phyloP scores from a whole-genome alignment of 2,113 vertebrate species.

The Oophaga pumilio region DNA sequence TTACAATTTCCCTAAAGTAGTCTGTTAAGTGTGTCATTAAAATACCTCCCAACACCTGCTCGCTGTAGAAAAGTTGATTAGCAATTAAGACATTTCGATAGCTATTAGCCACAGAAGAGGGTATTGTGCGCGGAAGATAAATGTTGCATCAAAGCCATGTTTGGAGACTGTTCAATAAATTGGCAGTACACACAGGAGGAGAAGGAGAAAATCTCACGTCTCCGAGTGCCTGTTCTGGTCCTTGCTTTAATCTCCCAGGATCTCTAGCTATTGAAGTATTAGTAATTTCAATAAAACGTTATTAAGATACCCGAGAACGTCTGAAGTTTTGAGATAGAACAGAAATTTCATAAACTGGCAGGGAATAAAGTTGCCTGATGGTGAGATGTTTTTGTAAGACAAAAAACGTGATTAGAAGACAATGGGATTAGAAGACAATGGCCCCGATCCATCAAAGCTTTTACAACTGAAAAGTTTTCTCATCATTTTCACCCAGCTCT shows the following conservation, averaged over 20 bases:
- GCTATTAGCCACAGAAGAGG: constrained; percentile 43
- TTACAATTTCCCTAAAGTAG: constrained; percentile 1
- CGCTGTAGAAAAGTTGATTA: constrained; percentile 36
- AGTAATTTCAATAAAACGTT: constrained; percentile 35
- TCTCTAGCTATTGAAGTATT: constrained; percentile 47
- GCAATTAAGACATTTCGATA: constrained; percentile 51
- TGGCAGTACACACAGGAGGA: background rate
- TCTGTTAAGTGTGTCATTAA: constrained; percentile 35
- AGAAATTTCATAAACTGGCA: constrained; percentile 5
- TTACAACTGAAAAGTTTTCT: too few species aligned
- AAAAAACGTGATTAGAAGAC: background rate
- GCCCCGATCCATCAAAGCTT: too few species aligned
- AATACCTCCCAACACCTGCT: constrained; percentile 54
- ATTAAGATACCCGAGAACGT: constrained; percentile 27
- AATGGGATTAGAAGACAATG: background rate
- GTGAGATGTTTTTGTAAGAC: constrained; percentile 5
- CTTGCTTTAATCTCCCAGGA: constrained; percentile 43
- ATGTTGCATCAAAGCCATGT: constrained; percentile 44
- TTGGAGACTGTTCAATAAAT: constrained; percentile 37
- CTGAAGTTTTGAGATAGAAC: constrained; percentile 24
- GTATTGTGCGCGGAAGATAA: constrained; percentile 17
- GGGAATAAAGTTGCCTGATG: constrained; percentile 9
- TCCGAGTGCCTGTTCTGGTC: constrained; percentile 13
- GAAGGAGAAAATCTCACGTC: constrained; percentile 26
- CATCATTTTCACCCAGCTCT: too few species aligned